Conservation (phyloP, 2,888 invertebrate species). For the Amiota communis region DNA sequence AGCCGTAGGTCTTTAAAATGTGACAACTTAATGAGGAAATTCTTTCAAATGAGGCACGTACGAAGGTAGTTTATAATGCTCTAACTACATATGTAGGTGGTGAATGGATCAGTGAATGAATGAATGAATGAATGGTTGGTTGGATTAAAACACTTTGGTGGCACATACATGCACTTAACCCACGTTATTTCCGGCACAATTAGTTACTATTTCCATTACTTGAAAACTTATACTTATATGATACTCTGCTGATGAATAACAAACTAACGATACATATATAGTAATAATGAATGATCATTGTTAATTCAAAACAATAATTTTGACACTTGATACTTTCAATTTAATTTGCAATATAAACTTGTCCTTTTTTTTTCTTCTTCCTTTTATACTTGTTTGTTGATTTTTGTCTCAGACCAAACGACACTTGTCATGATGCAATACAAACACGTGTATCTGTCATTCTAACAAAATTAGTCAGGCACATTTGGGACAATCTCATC, state of each 20-base stretch:
- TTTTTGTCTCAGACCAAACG: background rate
- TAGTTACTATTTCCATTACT: conserved; percentile 36
- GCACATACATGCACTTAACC: conserved; percentile 52
- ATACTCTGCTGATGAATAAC: too few species aligned
- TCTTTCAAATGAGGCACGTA: conserved; percentile 63
- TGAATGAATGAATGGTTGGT: conserved; percentile 39
- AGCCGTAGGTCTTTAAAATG: background rate
- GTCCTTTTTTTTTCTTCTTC: background rate
- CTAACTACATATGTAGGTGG: background rate
- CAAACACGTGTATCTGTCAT: conserved; percentile 69
- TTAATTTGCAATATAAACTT: conserved; percentile 53
- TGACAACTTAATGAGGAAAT: conserved; percentile 65
- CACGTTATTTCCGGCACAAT: conserved; percentile 66
- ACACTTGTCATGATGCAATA: conserved; percentile 5
- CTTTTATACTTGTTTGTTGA: too few species aligned
- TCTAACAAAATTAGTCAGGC: conserved; percentile 56
- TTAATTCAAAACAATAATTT: conserved; percentile 47
- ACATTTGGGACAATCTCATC: conserved; percentile 3
- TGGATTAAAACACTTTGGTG: conserved; percentile 66
- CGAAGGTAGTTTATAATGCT: background rate
- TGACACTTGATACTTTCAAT: conserved; percentile 71
- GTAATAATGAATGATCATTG: too few species aligned
- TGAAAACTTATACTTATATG: too few species aligned
- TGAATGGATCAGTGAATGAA: background rate
- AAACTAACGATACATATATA: too few species aligned